phyloP scores from a whole-genome alignment of 2,797 vertebrate genomes.

The Linurgus olivaceus region DNA sequence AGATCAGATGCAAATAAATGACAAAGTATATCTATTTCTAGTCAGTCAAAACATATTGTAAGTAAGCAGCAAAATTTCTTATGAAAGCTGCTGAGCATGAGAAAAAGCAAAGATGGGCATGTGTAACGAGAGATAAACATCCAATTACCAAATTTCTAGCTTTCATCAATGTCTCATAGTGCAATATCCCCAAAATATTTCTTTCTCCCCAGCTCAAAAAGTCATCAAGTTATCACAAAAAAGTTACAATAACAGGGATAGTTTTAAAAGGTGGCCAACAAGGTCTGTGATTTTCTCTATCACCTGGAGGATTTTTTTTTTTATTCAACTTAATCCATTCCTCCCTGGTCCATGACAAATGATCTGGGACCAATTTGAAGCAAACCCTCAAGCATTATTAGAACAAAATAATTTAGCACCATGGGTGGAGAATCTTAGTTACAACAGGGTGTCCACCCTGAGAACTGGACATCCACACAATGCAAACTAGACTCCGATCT shows the following conservation, averaged over 20 bases:
- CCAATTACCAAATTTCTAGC: not conserved
- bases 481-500: not conserved
- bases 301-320: not conserved
- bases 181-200: not conserved
- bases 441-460: not conserved
- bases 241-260: not conserved
- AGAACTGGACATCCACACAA: not conserved
- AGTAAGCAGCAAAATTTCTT: not conserved
- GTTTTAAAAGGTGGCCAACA: not conserved
- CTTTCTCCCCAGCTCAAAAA: not conserved
- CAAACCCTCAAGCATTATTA: not conserved
- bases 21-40: not conserved
- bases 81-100: not conserved
- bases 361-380: not conserved
- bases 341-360: not conserved
- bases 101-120: not conserved
- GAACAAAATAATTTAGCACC: not conserved
- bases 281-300: not conserved
- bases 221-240: not conserved
- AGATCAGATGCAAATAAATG: not conserved
- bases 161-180: not conserved
- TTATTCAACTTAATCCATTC: not conserved
- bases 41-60: not conserved
- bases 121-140: not conserved
- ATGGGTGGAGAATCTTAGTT: not conserved